phyloP scores from a whole-genome alignment of 2,113 vertebrate species.

The Pampusana beccarii region DNA sequence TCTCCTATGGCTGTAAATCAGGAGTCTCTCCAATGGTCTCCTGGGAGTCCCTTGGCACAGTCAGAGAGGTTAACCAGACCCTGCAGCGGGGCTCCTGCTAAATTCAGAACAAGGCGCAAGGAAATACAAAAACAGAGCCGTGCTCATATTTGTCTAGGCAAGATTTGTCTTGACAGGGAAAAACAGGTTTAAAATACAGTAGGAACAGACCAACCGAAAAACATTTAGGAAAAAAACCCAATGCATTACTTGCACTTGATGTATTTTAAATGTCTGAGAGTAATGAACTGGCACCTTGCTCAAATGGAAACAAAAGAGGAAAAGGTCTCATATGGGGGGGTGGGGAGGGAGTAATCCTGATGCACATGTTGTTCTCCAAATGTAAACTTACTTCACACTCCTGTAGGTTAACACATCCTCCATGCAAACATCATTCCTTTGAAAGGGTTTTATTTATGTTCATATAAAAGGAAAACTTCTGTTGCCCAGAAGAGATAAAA shows the following conservation, averaged over 20 bases:
- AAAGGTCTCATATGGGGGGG: neutral
- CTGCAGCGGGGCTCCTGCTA: neutral
- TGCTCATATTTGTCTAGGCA: neutral
- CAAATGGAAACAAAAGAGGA: conserved; percentile 31
- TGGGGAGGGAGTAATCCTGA: neutral
- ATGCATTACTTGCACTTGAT: conserved; percentile 1
- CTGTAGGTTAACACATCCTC: neutral
- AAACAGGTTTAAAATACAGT: conserved; percentile 1
- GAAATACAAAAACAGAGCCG: neutral
- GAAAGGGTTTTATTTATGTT: conserved; percentile 17
- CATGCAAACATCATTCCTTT: neutral
- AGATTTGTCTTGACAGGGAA: neutral
- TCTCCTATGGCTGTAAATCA: neutral
- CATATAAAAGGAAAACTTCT: neutral
- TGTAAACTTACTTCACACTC: conserved; percentile 19
- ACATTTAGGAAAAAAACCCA: neutral
- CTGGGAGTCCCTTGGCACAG: neutral
- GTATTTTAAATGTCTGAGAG: conserved; percentile 23
- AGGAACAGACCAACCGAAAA: conserved; percentile 13
- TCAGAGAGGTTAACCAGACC: neutral
- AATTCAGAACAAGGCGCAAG: neutral
- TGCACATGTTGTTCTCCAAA: neutral
- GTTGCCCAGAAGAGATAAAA: neutral
- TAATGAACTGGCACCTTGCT: conserved; percentile 27
- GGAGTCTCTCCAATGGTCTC: neutral